phyloP scores from a whole-genome alignment of 1,140 invertebrate genomes.

The Protaetia brevitarsis region DNA sequence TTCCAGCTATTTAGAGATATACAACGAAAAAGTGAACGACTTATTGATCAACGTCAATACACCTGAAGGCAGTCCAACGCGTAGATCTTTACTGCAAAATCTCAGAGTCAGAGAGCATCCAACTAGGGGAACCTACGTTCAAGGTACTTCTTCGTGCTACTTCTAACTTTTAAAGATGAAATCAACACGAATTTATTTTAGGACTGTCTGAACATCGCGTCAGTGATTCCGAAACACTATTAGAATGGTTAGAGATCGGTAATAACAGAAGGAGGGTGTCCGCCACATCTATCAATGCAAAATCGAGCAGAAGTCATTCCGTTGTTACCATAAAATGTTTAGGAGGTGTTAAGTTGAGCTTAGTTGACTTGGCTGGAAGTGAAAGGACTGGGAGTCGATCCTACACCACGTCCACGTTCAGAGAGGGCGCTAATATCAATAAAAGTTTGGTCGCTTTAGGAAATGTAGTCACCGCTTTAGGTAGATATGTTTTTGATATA shows the following conservation, averaged over 20 bases:
- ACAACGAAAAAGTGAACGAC: constrained; percentile 81
- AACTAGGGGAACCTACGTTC: constrained; percentile 81
- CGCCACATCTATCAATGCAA: constrained; percentile 53
- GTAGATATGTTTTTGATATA: constrained; percentile 48
- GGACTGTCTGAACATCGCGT: constrained; percentile 57
- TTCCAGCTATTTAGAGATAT: constrained; percentile 77
- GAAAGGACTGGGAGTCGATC: constrained; percentile 42
- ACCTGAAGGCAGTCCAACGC: constrained; percentile 44
- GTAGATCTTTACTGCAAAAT: constrained; percentile 38
- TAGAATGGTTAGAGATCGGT: constrained; percentile 53
- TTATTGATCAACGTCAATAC: constrained; percentile 58
- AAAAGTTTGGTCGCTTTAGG: constrained; percentile 75
- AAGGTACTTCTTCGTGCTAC: constrained; percentile 59
- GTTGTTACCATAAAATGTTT: constrained; percentile 53
- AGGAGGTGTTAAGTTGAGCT: constrained; percentile 57
- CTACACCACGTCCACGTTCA: constrained; percentile 51
- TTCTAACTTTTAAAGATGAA: background rate
- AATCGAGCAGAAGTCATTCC: constrained; percentile 64
- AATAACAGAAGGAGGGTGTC: constrained; percentile 52
- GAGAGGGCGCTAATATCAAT: constrained; percentile 80
- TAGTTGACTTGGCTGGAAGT: constrained; percentile 66
- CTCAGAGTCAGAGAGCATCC: constrained; percentile 84
- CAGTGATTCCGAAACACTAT: constrained; percentile 48
- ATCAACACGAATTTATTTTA: constrained; percentile 35
- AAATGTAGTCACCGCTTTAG: constrained; percentile 74